These are phyloP conservation scores for Sebastes minor DNA, from an alignment of 2,797 vertebrate genomes.

Conservation along the genomic window DNA sequence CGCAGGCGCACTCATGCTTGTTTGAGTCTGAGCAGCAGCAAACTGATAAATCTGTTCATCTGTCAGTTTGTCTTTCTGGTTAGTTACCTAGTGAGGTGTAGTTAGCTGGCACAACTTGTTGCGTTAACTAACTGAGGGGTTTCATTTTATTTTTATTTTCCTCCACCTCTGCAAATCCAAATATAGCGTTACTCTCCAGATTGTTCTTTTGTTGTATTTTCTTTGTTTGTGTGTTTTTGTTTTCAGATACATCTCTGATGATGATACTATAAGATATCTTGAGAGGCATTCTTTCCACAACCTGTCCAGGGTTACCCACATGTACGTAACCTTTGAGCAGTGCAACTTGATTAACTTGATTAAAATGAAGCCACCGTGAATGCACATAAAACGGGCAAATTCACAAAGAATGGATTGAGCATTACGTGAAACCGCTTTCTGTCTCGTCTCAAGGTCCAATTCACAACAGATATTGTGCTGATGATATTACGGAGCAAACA, in stretches of 20 bases:
- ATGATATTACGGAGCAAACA: background rate
- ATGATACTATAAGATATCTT: constrained; percentile 80
- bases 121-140: too few relatives aligned
- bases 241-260: constrained; percentile 87
- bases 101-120: too few relatives aligned
- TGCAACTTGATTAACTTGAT: background rate
- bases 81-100: too few relatives aligned
- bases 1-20: too few relatives aligned
- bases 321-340: constrained; percentile 81
- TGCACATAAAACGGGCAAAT: background rate
- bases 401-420: background rate
- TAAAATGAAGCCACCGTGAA: background rate
- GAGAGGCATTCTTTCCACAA: constrained; percentile 86
- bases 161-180: background rate
- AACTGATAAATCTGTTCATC: too few relatives aligned
- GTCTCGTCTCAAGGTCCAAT: background rate
- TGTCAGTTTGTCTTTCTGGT: too few relatives aligned
- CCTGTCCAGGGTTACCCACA: constrained; percentile 84
- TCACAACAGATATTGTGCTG: background rate
- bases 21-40: too few relatives aligned
- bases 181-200: fast-evolving
- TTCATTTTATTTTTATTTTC: too few relatives aligned
- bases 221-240: constrained; percentile 2
- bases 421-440: background rate
- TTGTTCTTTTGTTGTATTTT: background rate